Conservation (phyloP, 2,888 invertebrate genomes). For the Diogma glabrata region DNA sequence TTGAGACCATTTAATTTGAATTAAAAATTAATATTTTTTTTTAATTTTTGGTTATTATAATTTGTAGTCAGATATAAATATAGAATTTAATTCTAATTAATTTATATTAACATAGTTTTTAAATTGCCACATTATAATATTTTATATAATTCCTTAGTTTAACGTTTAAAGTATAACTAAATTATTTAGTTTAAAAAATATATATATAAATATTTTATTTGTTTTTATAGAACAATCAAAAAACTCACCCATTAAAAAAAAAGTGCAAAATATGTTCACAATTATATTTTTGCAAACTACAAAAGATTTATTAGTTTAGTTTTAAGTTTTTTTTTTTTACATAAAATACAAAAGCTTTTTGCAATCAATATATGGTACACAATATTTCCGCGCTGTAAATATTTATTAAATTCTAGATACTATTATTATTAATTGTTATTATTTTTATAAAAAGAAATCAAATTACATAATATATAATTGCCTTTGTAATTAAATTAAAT, state of each 20-base stretch:
- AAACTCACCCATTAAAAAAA: too few relatives aligned
- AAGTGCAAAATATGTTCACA: too few relatives aligned
- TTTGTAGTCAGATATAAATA: too few relatives aligned
- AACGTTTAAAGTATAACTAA: neutral
- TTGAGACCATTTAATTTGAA: constrained; percentile 7
- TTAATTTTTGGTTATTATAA: too few relatives aligned
- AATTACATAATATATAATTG: constrained; percentile 6
- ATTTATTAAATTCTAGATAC: constrained; percentile 5
- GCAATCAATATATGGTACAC: neutral
- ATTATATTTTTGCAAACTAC: neutral
- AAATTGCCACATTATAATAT: constrained; percentile 4
- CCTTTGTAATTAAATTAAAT: constrained; percentile 1
- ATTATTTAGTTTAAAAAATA: neutral
- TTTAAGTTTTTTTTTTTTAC: neutral
- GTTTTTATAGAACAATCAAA: constrained; percentile 4
- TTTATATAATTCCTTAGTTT: constrained; percentile 4
- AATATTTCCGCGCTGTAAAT: constrained; percentile 7
- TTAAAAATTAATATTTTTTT: neutral
- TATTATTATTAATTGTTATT: constrained; percentile 6
- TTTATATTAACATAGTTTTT: too few relatives aligned
- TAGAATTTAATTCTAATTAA: too few relatives aligned
- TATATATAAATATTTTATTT: constrained; percentile 2
- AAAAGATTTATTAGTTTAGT: neutral
- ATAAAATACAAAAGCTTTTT: constrained; percentile 5
- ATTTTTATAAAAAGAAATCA: too few relatives aligned